Percentiles rank a stretch among this genome's conserved stretches.
phyloP scores from a whole-genome alignment of 2,113 vertebrate species.

The Oreamnos americanus region DNA sequence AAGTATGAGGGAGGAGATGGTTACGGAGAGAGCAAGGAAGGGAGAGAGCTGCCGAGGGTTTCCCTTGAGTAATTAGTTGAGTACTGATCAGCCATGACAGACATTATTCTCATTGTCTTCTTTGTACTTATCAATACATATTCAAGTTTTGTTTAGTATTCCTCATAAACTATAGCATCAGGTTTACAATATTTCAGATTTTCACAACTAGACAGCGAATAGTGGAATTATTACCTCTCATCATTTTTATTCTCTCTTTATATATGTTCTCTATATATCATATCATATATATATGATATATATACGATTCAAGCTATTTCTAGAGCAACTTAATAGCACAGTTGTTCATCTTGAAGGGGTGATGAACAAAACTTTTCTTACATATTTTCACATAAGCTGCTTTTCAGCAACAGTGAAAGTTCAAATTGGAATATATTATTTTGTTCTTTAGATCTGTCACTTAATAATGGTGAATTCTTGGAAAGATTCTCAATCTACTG shows the following conservation, averaged over 20 bases:
- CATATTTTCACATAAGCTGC: neutral
- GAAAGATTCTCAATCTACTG: neutral
- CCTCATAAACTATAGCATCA: neutral
- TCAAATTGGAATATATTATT: neutral
- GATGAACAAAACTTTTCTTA: neutral
- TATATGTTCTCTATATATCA: too few relatives aligned
- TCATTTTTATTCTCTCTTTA: neutral
- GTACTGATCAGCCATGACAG: neutral
- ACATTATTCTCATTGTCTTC: neutral
- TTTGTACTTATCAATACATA: neutral
- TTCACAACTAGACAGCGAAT: neutral
- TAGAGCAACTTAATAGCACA: neutral
- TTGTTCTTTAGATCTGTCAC: neutral
- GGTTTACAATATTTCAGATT: neutral
- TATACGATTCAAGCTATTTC: neutral
- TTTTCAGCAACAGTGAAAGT: neutral
- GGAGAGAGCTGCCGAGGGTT: neutral
- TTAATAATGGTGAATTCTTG: neutral
- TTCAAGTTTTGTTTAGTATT: neutral
- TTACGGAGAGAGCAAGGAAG: neutral
- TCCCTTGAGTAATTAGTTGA: neutral
- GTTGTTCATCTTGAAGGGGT: too few relatives aligned
- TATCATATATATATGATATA: too few relatives aligned
- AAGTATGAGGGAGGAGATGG: neutral
- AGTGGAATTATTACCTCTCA: neutral